Percentiles rank a stretch among this genome's conserved stretches.
phyloP scores from a whole-genome alignment of 2,113 vertebrate genomes.

The Leucoraja erinaceus region DNA sequence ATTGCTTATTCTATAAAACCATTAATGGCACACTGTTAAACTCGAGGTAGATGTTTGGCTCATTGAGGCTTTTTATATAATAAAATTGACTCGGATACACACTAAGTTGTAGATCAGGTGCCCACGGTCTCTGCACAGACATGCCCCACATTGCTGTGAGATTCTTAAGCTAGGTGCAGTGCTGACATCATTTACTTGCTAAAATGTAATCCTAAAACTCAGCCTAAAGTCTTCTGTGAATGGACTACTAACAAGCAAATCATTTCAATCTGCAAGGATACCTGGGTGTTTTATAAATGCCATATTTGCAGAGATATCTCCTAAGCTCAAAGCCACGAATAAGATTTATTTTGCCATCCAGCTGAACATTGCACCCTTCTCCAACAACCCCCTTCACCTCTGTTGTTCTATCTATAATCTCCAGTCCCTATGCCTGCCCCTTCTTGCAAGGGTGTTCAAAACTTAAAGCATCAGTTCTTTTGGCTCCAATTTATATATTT shows the following conservation, averaged over 20 bases:
- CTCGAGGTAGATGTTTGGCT: constrained; percentile 32
- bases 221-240: constrained; percentile 10
- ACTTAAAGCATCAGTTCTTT: not conserved
- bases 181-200: not conserved
- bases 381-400: not conserved
- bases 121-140: constrained; percentile 3
- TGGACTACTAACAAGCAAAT: constrained; percentile 16
- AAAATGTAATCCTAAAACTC: constrained; percentile 2
- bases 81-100: not conserved
- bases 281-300: constrained; percentile 16
- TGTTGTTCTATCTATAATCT: not conserved
- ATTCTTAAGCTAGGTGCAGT: constrained; percentile 8
- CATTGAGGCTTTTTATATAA: constrained; percentile 29
- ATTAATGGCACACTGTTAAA: constrained; percentile 15
- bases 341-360: not conserved
- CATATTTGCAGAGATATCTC: not conserved
- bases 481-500: not conserved
- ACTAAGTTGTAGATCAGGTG: constrained; percentile 8
- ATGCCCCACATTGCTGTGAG: not conserved
- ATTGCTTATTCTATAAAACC: constrained; percentile 36
- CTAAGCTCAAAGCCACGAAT: not conserved
- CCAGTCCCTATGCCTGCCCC: not conserved
- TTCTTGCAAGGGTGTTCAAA: not conserved
- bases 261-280: not conserved
- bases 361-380: not conserved